Conservation (phyloP, 2,113 vertebrate genomes). For the Salvator merianae region DNA sequence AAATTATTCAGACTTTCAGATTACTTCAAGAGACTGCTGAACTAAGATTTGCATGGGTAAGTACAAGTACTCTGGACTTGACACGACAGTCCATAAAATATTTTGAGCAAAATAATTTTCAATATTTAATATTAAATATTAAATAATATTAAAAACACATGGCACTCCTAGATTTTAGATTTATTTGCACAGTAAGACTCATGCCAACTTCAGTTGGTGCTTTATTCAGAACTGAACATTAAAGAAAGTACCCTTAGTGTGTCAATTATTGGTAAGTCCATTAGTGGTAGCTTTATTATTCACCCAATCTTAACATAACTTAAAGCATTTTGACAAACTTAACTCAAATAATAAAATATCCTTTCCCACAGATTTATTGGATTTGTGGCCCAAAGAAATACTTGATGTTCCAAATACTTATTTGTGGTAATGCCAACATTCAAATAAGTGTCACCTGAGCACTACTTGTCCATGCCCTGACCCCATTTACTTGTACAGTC, state of each 20-base stretch:
- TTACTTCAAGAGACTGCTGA: not conserved
- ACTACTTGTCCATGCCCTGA: not conserved
- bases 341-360: not conserved
- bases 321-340: not conserved
- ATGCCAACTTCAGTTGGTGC: not conserved
- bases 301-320: not conserved
- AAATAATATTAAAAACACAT: too few species aligned
- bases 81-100: not conserved
- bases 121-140: conserved; percentile 23
- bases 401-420: not conserved
- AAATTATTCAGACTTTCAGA: conserved; percentile 16
- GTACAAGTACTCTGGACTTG: not conserved
- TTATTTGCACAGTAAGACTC: not conserved
- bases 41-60: conserved; percentile 12
- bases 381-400: not conserved
- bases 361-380: not conserved
- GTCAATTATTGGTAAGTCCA: not conserved
- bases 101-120: not conserved
- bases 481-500: not conserved
- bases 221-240: not conserved
- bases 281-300: not conserved
- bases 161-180: not conserved
- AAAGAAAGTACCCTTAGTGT: not conserved
- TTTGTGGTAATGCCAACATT: not conserved
- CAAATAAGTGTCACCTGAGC: not conserved